Base-by-base conservation (phyloP, 2,888 invertebrate species). In the Cheilosia grossa region DNA sequence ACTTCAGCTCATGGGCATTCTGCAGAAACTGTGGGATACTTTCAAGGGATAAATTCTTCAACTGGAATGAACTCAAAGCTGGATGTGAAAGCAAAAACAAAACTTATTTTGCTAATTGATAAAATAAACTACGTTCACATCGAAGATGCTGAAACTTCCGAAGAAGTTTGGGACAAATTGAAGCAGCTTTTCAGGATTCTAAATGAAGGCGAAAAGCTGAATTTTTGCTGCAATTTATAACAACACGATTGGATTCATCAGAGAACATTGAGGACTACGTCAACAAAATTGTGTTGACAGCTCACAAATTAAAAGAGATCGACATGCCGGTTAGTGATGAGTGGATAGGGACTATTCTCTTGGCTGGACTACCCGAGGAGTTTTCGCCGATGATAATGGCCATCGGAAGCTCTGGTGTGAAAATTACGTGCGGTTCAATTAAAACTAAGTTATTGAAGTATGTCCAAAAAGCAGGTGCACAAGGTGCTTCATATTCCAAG, bases 101-200 rank as follows among this genome's bases (percentile, higher is more conserved):
- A 82, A 40, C 67, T 82, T 10, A 75, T 79, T 63, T 54, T 79
- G 24, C 42, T 69, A 2, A 49, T 87, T 0, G 87, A 80, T 10
- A 80, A 77, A 66, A 64, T 80, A 7, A 83, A 81, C 40, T 81
- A 81, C 5, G 77, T 81, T 0, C 75, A 82, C 30, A 79, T 79
- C 0, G 53, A 80, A 56, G 59, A 64, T 42, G 77, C 80, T 0
- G 19, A 61, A 10, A 59, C 87, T 2, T 64, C 77, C 4, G 70
- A 87, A 4, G 80, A 69, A 17, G 82, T 82, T 1, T 87, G 81
- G 72, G 40, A 82, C 19, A 85, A 77, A 24, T 63, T 87, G 17
- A 81, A 40, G 13, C 37, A 1, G 75, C 83, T 0, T 83, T 83
- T 70, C 61, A 87, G 10, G 63, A 85, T 27, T 75, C 70, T 1